phyloP scores from a whole-genome alignment of 1,140 invertebrate species.

The Penaeus vannamei region DNA sequence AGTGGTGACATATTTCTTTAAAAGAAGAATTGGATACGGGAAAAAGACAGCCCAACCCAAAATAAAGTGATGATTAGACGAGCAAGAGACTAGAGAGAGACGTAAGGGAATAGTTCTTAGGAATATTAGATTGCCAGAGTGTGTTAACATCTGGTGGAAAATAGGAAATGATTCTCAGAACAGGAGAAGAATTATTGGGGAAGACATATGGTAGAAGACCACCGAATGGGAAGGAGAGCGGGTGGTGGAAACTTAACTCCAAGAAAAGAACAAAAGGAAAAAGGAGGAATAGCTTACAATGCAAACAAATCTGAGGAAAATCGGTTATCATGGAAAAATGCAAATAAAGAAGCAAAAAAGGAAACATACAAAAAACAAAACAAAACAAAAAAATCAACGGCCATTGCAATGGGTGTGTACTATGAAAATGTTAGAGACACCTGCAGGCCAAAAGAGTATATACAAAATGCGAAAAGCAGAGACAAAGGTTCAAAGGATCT shows the following conservation, averaged over 20 bases:
- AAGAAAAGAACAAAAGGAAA: background rate
- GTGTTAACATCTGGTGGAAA: slow-evolving; percentile 1
- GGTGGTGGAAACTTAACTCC: slow-evolving; percentile 4
- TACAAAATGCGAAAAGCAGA: background rate
- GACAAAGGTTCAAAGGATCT: background rate
- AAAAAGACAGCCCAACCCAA: too few species aligned
- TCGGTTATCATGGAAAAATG: background rate
- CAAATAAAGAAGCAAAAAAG: slow-evolving; percentile 7
- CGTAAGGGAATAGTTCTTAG: background rate
- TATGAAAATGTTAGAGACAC: background rate
- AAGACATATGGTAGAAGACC: slow-evolving; percentile 6
- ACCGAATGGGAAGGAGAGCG: background rate
- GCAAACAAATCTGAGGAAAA: background rate
- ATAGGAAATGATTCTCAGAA: background rate
- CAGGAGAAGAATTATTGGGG: background rate
- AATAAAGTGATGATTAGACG: background rate
- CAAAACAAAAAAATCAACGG: background rate
- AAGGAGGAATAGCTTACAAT: background rate
- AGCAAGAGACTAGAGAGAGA: background rate
- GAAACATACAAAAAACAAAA: too few species aligned
- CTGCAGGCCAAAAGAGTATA: background rate
- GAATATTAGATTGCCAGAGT: background rate
- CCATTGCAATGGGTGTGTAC: background rate
- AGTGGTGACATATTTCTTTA: background rate
- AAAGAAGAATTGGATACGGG: slow-evolving; percentile 7